Percentiles rank a stretch among this genome's conserved stretches.
Evolutionary conservation across 2,113 vertebrate genomes (phyloP).

Genomic region (Phainopepla nitens): DNA sequence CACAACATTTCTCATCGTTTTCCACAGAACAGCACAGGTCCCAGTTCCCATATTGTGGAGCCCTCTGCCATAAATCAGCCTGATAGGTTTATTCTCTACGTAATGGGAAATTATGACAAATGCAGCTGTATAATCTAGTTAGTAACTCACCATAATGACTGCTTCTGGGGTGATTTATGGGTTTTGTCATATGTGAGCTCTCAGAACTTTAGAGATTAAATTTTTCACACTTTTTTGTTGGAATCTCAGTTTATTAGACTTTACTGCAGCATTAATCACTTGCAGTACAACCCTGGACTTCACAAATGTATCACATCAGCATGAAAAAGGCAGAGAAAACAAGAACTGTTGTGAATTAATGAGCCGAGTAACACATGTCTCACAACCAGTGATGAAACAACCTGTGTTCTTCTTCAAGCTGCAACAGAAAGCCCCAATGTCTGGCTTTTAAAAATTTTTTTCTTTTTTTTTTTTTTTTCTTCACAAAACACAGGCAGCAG

Average conservation of each 20-base stretch:
- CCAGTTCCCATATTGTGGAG: slow-evolving; percentile 48
- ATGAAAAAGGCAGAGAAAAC: slow-evolving; percentile 58
- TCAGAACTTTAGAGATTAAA: slow-evolving; percentile 65
- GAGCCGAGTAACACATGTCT: slow-evolving; percentile 53
- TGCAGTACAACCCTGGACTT: slow-evolving; percentile 26
- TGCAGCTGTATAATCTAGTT: slow-evolving; percentile 65
- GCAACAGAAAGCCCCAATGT: not conserved
- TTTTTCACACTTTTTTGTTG: slow-evolving; percentile 63
- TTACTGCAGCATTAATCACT: slow-evolving; percentile 59
- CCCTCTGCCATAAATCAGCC: slow-evolving; percentile 53
- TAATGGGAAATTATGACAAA: slow-evolving; percentile 69
- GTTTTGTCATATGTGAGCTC: slow-evolving; percentile 65
- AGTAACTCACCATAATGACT: slow-evolving; percentile 65
- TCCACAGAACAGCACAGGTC: slow-evolving; percentile 2
- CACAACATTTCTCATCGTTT: slow-evolving; percentile 26
- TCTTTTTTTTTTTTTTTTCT: not conserved
- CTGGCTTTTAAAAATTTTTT: not conserved
- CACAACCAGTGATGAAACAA: slow-evolving; percentile 43
- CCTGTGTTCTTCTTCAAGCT: slow-evolving; percentile 30
- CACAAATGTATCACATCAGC: slow-evolving; percentile 43
- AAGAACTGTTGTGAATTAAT: slow-evolving; percentile 58
- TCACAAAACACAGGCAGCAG: not conserved
- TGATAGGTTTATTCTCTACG: slow-evolving; percentile 65
- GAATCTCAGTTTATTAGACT: slow-evolving; percentile 57
- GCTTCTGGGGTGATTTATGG: slow-evolving; percentile 59